Evolutionary conservation across 1,140 invertebrate genomes (phyloP), one percentile per base, ranked within the genome.

Genomic region (Sinella curviseta): DNA sequence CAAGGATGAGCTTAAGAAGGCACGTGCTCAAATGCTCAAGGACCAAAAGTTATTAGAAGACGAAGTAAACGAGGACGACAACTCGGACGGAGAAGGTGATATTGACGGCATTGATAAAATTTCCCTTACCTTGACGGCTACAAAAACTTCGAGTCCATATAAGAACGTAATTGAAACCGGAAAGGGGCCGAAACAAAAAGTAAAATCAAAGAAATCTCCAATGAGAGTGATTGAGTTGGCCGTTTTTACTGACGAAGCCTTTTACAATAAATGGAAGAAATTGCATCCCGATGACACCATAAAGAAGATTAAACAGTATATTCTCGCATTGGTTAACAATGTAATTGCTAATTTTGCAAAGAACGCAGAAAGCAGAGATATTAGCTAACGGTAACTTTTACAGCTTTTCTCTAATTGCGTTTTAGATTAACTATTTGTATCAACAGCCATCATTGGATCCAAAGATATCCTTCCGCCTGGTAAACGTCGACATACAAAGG

Each of bases 401-500:
- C 4, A 14, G 8, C 4, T 26, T 17, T 76, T 28, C 8, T 8
- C 4, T 8, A 39, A 39, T 39, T 76, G 31, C n/a, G 16, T 39
- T 39, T 39, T 31, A 77, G 76, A 35, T 78, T 16, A 78, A 78
- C 36, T 74, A 48, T 30, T 36, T 78, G 26, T 78, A 78, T 30
- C 3, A 74, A 14, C 35, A 78, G 16, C 30, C 77, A 4, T 74
- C 77, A 24, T 30, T 78, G 34, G 36, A 54, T 1, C 8, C 8
- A n/a, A 73, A 74, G 20, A 4, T 78, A n/a, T 67, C 55, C 1
- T 67, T 78, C 33, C 77, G 70, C 26, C 35, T 78, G 1, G 60
- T 39, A 1, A 20, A 78, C 12, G 31, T 78, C 24, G 33, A 8
- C 28, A 78, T 78, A 20, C 34, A 74, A 24, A 78, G 34, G 35